Evolutionary conservation across 2,113 vertebrate species (phyloP).

Genomic region (Sorex araneus): DNA sequence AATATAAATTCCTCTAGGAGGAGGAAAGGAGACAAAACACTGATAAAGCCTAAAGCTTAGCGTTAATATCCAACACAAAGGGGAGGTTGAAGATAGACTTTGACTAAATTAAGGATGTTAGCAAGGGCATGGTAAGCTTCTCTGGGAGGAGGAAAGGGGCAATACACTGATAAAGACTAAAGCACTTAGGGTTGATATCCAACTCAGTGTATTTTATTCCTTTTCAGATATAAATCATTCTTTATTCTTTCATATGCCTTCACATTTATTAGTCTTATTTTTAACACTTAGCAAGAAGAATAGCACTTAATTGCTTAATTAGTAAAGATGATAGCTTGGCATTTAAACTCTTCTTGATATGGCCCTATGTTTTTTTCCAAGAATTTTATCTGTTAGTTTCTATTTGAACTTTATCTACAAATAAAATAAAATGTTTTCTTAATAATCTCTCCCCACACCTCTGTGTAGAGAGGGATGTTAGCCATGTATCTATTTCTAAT

Average conservation of each 20-base stretch:
- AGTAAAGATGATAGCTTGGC: conserved; percentile 15
- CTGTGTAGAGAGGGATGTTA: background rate
- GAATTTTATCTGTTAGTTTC: background rate
- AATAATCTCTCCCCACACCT: background rate
- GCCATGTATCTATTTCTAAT: background rate
- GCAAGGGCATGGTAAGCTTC: too few species aligned
- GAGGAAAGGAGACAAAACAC: too few species aligned
- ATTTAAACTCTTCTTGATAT: background rate
- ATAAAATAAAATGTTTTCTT: conserved; percentile 3
- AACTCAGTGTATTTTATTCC: conserved; percentile 14
- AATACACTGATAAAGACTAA: too few species aligned
- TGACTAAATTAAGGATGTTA: too few species aligned
- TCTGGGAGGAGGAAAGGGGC: too few species aligned
- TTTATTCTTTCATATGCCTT: conserved; percentile 29
- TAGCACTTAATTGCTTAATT: background rate
- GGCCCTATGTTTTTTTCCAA: background rate
- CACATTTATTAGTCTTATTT: background rate
- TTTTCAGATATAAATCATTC: background rate
- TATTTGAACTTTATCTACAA: conserved; percentile 13
- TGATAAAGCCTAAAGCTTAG: too few species aligned
- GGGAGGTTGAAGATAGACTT: too few species aligned
- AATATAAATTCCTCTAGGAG: too few species aligned
- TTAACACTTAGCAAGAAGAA: background rate
- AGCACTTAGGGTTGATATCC: too few species aligned
- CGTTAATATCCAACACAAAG: too few species aligned